phyloP scores from a whole-genome alignment of 2,888 invertebrate genomes.

The Polyommatus icarus region DNA sequence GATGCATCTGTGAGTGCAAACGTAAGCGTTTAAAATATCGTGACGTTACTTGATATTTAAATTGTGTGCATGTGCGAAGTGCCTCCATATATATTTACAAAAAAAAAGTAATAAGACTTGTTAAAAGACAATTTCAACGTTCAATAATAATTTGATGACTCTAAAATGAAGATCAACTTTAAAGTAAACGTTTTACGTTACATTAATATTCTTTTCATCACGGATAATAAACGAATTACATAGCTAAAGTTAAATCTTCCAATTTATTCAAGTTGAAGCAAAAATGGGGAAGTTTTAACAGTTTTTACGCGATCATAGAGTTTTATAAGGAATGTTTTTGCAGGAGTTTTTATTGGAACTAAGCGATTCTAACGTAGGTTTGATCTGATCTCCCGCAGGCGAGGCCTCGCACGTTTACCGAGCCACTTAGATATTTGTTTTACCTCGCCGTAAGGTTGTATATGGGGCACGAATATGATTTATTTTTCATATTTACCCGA shows the following conservation, averaged over 20 bases:
- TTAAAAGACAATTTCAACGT: no score
- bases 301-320: not conserved
- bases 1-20: no score
- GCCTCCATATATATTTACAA: no score
- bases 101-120: no score
- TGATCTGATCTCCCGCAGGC: constrained; percentile 11
- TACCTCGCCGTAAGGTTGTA: not conserved
- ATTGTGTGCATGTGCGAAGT: no score
- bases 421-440: constrained; percentile 17
- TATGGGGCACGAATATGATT: not conserved
- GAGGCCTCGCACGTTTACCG: constrained; percentile 15
- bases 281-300: not conserved
- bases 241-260: not conserved
- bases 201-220: no score
- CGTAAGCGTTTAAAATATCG: no score
- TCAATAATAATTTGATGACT: no score
- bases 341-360: constrained; percentile 12
- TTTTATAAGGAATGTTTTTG: constrained; percentile 13
- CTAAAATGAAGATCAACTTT: not conserved
- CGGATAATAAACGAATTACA: no score
- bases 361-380: constrained; percentile 17
- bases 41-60: no score
- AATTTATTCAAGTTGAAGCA: not conserved
- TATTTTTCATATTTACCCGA: constrained; percentile 9
- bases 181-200: no score